Percentiles rank a stretch among this genome's conserved stretches.
Conservation (phyloP, 2,113 vertebrate genomes). For the Anser cygnoides region DNA sequence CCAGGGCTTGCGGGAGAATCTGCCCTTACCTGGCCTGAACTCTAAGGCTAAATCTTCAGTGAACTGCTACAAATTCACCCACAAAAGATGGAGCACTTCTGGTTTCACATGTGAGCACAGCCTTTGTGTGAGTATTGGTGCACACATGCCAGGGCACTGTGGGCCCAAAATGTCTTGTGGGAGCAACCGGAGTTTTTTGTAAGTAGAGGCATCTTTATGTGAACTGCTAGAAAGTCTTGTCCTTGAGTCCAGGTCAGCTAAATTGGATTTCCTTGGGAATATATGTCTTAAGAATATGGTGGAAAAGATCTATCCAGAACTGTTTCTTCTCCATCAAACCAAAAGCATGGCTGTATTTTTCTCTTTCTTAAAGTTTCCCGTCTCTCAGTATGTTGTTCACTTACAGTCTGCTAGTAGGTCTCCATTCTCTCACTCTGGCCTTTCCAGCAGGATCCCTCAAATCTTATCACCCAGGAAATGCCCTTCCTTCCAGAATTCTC, state of each 20-base stretch:
- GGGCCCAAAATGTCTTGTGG: neutral
- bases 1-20: neutral
- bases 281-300: neutral
- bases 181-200: neutral
- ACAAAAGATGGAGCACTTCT: neutral
- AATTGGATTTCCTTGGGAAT: neutral
- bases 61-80: neutral
- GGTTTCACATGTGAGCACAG: neutral
- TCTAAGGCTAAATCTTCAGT: neutral
- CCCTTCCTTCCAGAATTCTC: neutral
- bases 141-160: accelerated
- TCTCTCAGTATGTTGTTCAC: neutral
- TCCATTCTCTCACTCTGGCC: neutral
- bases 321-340: neutral
- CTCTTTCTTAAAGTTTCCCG: neutral
- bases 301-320: neutral
- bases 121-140: accelerated
- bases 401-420: neutral
- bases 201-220: neutral
- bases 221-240: neutral
- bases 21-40: neutral
- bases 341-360: neutral
- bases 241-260: neutral
- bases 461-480: neutral
- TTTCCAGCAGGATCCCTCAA: neutral